Evolutionary conservation across 2,888 invertebrate genomes (phyloP).

Genomic region (Thyatira batis): DNA sequence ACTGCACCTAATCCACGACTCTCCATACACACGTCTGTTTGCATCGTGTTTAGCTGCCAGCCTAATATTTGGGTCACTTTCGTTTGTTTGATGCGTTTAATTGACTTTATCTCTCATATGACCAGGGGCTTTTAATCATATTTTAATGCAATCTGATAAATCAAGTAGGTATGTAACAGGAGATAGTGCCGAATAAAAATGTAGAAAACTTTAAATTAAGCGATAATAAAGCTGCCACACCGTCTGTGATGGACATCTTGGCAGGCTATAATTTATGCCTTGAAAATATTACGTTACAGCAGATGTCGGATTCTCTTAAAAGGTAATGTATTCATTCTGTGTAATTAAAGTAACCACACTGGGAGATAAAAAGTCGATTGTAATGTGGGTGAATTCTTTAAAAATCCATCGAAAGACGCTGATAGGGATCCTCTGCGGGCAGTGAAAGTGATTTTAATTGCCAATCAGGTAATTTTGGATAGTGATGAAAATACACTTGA

Average conservation of each 20-base stretch:
- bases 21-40: constrained; percentile 20
- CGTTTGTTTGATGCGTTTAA: constrained; percentile 32
- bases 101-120: constrained; percentile 30
- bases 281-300: constrained; percentile 30
- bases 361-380: constrained; percentile 29
- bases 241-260: constrained; percentile 37
- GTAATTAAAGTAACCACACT: constrained; percentile 43
- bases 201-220: constrained; percentile 30
- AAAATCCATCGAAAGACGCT: background rate
- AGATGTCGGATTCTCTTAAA: constrained; percentile 42
- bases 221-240: constrained; percentile 42
- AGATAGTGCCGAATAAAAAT: background rate
- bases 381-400: constrained; percentile 13
- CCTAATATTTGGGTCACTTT: constrained; percentile 32
- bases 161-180: background rate
- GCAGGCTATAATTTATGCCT: constrained; percentile 43
- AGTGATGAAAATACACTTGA: background rate
- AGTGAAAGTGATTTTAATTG: background rate
- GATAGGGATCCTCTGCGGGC: background rate
- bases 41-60: constrained; percentile 28
- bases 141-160: constrained; percentile 9
- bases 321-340: constrained; percentile 48
- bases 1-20: constrained; percentile 18
- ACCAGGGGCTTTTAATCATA: constrained; percentile 23
- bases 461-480: background rate